Conservation (phyloP, 2,797 vertebrate species). For the Basileuterus tristriatus region DNA sequence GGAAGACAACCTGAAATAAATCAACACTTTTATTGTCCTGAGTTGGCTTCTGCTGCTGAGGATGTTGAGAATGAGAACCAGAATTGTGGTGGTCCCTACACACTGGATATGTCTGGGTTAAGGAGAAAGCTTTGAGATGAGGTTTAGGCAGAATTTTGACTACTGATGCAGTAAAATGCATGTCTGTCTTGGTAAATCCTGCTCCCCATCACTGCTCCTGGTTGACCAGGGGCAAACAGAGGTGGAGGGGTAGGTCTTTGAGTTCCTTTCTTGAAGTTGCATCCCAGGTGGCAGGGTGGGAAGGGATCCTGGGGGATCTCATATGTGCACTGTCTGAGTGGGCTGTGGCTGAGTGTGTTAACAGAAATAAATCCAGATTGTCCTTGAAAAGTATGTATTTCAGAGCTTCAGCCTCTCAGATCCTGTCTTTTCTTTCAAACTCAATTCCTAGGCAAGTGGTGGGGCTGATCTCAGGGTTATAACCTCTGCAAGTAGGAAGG, state of each 20-base stretch:
- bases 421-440: neutral
- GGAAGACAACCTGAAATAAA: neutral
- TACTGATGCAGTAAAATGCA: neutral
- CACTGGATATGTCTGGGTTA: neutral
- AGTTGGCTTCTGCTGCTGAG: neutral
- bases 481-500: neutral
- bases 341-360: neutral
- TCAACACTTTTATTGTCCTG: neutral
- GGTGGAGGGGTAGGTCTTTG: neutral
- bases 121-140: neutral
- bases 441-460: neutral
- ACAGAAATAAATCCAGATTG: neutral
- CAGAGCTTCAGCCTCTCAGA: neutral
- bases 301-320: neutral
- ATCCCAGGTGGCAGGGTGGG: neutral
- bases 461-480: neutral
- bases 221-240: neutral
- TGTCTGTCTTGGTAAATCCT: neutral
- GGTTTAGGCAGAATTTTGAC: neutral
- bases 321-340: neutral
- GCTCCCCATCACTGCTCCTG: neutral
- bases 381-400: neutral
- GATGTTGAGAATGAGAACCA: neutral
- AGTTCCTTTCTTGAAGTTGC: neutral
- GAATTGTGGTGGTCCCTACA: neutral